Percentiles rank a stretch among this genome's conserved stretches.
Conservation (phyloP, 2,113 vertebrate species). For the Sphyrna mokarran region DNA sequence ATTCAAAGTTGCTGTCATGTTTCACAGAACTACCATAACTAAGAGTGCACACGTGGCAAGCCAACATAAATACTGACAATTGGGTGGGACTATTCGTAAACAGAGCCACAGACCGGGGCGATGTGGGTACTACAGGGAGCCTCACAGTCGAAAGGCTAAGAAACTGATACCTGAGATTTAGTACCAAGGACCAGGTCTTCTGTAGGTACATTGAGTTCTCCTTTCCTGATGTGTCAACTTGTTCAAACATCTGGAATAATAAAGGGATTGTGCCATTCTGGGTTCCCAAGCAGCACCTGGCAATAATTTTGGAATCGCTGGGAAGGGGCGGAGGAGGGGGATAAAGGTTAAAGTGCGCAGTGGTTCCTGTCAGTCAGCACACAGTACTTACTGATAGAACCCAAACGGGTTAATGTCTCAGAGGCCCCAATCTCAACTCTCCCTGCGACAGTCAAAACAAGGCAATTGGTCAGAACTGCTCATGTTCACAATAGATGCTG, state of each 20-base stretch:
- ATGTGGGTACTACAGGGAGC: background rate
- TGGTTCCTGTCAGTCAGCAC: background rate
- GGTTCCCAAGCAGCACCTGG: background rate
- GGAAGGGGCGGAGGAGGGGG: background rate
- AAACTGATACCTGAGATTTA: background rate
- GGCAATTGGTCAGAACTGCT: background rate
- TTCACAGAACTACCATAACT: background rate
- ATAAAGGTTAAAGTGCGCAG: background rate
- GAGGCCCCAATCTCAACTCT: background rate
- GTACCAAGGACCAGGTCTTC: background rate
- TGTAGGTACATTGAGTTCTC: background rate
- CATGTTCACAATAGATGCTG: background rate
- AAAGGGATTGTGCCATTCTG: constrained; percentile 17
- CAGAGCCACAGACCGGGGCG: background rate
- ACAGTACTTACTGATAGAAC: background rate
- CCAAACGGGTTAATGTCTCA: background rate
- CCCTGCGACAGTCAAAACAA: background rate
- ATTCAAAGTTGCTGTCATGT: background rate
- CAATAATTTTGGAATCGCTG: constrained; percentile 22
- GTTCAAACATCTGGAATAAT: constrained; percentile 28
- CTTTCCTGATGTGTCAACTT: background rate
- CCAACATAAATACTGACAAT: background rate
- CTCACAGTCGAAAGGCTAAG: background rate
- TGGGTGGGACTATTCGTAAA: background rate
- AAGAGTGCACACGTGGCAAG: background rate